A percentile compares a stretch with the other conserved stretches of the same genome.
Conservation (phyloP, 2,888 invertebrate genomes). For the Ecdyonurus torrentis region DNA sequence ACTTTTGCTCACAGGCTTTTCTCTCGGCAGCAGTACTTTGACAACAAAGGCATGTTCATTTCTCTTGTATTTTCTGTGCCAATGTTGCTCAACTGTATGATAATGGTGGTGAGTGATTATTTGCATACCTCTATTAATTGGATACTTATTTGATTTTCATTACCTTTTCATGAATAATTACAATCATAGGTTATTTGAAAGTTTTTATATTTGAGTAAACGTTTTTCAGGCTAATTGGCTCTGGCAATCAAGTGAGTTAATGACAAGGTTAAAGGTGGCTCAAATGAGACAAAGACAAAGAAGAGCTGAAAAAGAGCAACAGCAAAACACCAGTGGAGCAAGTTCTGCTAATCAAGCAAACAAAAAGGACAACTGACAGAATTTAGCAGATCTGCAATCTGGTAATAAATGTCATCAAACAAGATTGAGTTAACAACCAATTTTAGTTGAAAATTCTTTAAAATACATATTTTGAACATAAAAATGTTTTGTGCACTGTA, state of each 20-base stretch:
- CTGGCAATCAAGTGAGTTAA: constrained; percentile 72
- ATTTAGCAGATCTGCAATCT: background rate
- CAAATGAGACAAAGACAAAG: constrained; percentile 42
- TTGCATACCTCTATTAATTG: too few relatives aligned
- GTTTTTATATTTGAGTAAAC: too few relatives aligned
- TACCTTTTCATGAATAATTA: too few relatives aligned
- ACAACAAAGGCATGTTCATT: constrained; percentile 84
- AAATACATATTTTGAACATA: too few relatives aligned
- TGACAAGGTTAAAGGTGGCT: constrained; percentile 68
- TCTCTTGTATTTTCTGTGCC: constrained; percentile 89
- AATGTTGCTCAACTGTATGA: constrained; percentile 77
- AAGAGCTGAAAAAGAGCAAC: background rate
- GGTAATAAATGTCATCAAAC: too few relatives aligned
- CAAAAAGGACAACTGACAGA: background rate
- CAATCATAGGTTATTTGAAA: too few relatives aligned
- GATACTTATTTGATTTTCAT: too few relatives aligned
- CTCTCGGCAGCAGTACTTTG: constrained; percentile 85
- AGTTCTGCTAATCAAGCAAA: too few relatives aligned
- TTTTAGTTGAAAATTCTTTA: too few relatives aligned
- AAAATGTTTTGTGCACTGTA: too few relatives aligned
- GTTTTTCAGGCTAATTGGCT: constrained; percentile 77
- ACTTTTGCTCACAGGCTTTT: constrained; percentile 38
- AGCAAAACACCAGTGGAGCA: too few relatives aligned
- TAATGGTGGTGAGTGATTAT: constrained; percentile 90
- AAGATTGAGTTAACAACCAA: too few relatives aligned